phyloP scores from a whole-genome alignment of 2,113 vertebrate genomes.

The Mohoua ochrocephala region DNA sequence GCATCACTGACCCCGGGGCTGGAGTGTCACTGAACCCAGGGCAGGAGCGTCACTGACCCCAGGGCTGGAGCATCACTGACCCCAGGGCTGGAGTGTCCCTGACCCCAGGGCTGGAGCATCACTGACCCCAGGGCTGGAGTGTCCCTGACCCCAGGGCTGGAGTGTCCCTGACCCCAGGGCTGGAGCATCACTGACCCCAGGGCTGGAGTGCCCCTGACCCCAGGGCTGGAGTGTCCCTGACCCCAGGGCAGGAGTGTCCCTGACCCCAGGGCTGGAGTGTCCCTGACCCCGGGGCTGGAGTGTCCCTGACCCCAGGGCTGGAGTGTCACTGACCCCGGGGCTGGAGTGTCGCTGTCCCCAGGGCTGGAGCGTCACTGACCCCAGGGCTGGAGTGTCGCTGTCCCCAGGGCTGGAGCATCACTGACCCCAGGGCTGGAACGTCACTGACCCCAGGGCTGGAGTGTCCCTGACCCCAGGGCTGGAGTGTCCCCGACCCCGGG shows the following conservation, averaged over 20 bases:
- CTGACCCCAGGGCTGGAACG: not conserved
- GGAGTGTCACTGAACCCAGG: not conserved
- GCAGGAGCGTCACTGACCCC: no score
- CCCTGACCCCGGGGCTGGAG: not conserved
- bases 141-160: not conserved
- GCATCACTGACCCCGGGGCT: not conserved
- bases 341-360: not conserved
- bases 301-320: rapidly evolving
- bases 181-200: not conserved
- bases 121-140: rapidly evolving
- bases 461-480: no score
- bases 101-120: not conserved
- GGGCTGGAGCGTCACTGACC: not conserved
- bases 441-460: no score
- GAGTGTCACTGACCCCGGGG: not conserved
- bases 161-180: not conserved
- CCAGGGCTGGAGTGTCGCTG: not conserved
- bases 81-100: rapidly evolving
- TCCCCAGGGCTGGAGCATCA: not conserved
- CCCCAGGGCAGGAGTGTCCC: rapidly evolving
- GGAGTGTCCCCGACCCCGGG: no score
- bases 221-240: rapidly evolving
- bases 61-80: not conserved
- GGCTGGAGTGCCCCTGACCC: rapidly evolving
- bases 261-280: rapidly evolving